Evolutionary conservation across 92 coral and sea anemone species (phyloP).

Genomic region (Heliopora coerulea): DNA sequence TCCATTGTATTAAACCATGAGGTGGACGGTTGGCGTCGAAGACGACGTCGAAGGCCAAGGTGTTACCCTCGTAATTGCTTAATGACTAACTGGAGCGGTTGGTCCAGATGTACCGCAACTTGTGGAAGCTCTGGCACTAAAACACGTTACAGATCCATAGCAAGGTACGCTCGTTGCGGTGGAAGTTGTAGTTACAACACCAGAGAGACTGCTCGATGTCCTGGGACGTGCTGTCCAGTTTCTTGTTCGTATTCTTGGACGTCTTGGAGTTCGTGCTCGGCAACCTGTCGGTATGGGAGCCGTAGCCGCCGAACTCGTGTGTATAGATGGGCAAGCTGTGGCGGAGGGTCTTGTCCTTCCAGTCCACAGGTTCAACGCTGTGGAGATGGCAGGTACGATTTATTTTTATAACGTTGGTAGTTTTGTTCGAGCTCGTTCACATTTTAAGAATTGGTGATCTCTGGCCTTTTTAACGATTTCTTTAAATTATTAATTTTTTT

Average conservation of each 20-base stretch:
- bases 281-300: slow-evolving; percentile 65
- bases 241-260: slow-evolving; percentile 69
- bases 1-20: neutral
- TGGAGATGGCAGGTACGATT: slow-evolving; percentile 69
- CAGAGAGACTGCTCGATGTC: slow-evolving; percentile 54
- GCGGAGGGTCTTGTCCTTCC: slow-evolving; percentile 77
- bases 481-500: no score
- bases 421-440: neutral
- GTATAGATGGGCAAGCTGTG: slow-evolving; percentile 56
- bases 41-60: slow-evolving; percentile 54
- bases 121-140: slow-evolving; percentile 63
- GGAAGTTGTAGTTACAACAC: neutral
- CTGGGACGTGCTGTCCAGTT: slow-evolving; percentile 68
- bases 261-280: slow-evolving; percentile 73
- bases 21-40: slow-evolving; percentile 37
- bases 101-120: slow-evolving; percentile 56
- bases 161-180: slow-evolving; percentile 23
- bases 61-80: slow-evolving; percentile 54
- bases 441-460: no score
- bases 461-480: no score
- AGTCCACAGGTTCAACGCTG: slow-evolving; percentile 57
- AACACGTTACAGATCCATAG: slow-evolving; percentile 46
- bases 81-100: slow-evolving; percentile 62
- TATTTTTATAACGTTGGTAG: no score
- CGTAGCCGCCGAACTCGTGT: slow-evolving; percentile 59